Conservation (phyloP, 2,113 vertebrate species). For the Galeopterus variegatus region DNA sequence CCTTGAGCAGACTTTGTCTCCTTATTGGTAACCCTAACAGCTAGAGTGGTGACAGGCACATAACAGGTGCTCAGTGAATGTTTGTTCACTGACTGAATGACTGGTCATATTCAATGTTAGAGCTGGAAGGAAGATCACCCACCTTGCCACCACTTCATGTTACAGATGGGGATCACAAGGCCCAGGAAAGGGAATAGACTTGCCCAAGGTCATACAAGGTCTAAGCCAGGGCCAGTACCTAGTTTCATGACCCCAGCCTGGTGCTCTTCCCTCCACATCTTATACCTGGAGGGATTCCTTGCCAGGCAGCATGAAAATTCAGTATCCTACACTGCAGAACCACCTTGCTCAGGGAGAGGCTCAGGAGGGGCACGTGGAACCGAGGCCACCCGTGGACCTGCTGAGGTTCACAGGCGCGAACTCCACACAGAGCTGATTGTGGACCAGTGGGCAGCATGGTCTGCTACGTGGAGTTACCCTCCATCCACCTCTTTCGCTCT, state of each 20-base stretch:
- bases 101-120: fast-evolving
- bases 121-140: not conserved
- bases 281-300: not conserved
- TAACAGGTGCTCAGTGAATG: not conserved
- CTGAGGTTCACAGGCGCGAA: not conserved
- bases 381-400: fast-evolving
- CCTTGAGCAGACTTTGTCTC: not conserved
- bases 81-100: not conserved
- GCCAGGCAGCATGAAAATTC: not conserved
- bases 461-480: fast-evolving
- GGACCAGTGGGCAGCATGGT: fast-evolving
- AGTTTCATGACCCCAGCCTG: not conserved
- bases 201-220: not conserved
- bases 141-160: not conserved
- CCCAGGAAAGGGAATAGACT: not conserved
- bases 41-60: not conserved
- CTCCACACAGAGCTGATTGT: not conserved
- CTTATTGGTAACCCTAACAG: not conserved
- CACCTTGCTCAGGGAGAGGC: not conserved
- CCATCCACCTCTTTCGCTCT: not conserved
- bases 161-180: not conserved
- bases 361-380: fast-evolving
- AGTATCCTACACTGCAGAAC: not conserved
- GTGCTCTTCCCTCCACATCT: too few species aligned
- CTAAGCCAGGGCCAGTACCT: not conserved